Base-by-base conservation (phyloP, 2,797 vertebrate species). In the Simalia tracyae region DNA sequence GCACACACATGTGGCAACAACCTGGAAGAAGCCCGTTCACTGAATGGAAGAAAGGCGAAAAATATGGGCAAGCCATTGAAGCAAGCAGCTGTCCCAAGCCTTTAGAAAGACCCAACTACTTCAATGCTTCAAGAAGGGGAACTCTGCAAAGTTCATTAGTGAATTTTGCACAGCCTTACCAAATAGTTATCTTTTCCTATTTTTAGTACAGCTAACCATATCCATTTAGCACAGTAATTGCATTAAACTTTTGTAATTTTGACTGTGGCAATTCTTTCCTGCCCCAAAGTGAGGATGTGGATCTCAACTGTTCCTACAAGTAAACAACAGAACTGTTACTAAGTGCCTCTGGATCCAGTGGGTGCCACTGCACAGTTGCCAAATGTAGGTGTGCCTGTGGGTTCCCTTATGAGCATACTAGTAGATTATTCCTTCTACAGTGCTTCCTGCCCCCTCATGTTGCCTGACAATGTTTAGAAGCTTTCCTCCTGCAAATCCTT, bases 401-500 rank as follows among this genome's bases (percentile, higher is more conserved):
- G 72, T 46, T 46, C 72, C 36, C 19, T 76, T 76, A 42, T 76
- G 60, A 63, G 2, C 28, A 24, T 22, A 5, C 66, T 9, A 22
- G n/a, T 63, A 90, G 50, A 93, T 92, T 92, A 94, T 94, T 88
- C 89, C 63, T n/a, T 85, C 91, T 88, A 36, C 84, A 92, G 92
- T 95, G 94, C 95, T 96, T 97, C 76, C 1, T 0, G 86, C 92
- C 95, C 19, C 88, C 36, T 66, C 90, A 90, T 14, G 86, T 85
- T 86, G 50, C 89, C 81, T 84, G 1, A 86, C 87, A 68, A 61
- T 61, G 90, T 90, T 95, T 92, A 91, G 85, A 59, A 95, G 89
- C 87, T 89, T 76, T 42, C 72, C 19, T 93, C 94, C 93, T 91
- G 93, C 93, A 96, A 94, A 95, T 96, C 86, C 95, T 90, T 1